Evolutionary conservation across 2,113 vertebrate species (phyloP).

Genomic region (Atlantisia rogersi): DNA sequence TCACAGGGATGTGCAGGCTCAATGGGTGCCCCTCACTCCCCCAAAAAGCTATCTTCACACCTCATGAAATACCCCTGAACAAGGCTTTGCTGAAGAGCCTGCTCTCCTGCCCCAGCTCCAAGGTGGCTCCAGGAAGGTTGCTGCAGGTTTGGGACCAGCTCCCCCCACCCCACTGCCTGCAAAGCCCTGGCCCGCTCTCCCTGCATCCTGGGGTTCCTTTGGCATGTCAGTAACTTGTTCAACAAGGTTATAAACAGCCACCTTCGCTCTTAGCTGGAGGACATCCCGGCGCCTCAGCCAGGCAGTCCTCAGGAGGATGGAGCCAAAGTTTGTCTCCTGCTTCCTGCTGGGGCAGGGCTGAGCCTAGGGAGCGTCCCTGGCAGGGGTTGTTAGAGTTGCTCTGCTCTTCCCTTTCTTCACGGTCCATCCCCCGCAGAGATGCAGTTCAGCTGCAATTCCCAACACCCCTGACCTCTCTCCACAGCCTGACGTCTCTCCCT

Average conservation of each 20-base stretch:
- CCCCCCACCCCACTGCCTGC: background rate
- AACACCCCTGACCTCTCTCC: background rate
- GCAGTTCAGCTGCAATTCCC: background rate
- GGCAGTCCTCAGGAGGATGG: background rate
- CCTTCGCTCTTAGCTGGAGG: background rate
- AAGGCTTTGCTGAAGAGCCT: background rate
- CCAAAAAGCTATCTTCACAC: background rate
- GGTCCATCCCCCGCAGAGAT: background rate
- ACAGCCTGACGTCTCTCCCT: background rate
- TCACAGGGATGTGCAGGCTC: background rate
- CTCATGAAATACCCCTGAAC: background rate
- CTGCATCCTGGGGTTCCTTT: background rate
- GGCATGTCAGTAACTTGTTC: fast-evolving
- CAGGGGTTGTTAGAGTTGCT: background rate
- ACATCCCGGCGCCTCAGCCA: background rate
- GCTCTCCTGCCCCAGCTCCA: background rate
- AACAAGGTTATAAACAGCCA: background rate
- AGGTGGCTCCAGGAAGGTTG: background rate
- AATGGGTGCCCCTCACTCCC: background rate
- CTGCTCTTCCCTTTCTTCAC: background rate
- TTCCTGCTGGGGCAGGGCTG: background rate
- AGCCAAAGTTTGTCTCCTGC: background rate
- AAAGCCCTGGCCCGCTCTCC: background rate
- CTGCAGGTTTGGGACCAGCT: background rate
- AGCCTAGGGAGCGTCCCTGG: background rate